A percentile compares a stretch with the other conserved stretches of the same genome.
These are phyloP conservation scores for Acrocephalus kingi DNA, from an alignment of 2,113 vertebrate genomes.

Conservation along the genomic window DNA sequence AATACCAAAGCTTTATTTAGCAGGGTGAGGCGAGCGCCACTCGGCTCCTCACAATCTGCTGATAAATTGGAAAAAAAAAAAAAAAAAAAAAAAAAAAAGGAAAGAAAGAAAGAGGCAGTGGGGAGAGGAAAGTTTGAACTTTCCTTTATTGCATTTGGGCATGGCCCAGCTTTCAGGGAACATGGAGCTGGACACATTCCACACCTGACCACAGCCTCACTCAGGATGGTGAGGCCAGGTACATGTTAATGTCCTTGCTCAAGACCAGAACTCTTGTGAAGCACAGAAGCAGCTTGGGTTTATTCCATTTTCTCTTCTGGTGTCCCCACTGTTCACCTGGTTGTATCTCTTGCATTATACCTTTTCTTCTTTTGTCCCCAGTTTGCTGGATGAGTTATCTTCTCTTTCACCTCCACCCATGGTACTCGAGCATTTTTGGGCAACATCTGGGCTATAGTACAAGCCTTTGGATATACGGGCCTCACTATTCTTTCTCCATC, in stretches of 20 bases:
- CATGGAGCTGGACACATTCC: not conserved
- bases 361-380: not conserved
- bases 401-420: not conserved
- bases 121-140: slow-evolving; percentile 25
- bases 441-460: not conserved
- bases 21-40: slow-evolving; percentile 91
- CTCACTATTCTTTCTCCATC: not conserved
- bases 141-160: not conserved
- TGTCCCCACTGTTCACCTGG: not conserved
- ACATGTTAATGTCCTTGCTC: not conserved
- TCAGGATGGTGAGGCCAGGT: not conserved
- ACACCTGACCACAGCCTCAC: rapidly evolving
- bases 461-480: not conserved
- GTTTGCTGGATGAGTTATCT: not conserved
- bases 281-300: not conserved
- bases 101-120: slow-evolving; percentile 55
- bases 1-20: slow-evolving; percentile 99
- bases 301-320: not conserved
- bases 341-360: not conserved
- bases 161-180: not conserved
- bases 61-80: slow-evolving; percentile 86
- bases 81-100: slow-evolving; percentile 67
- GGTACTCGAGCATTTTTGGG: not conserved
- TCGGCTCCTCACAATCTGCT: slow-evolving; percentile 87
- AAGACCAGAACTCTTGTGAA: not conserved